Conservation (phyloP, 2,888 invertebrate genomes). For the Vandiemenella viatica region DNA sequence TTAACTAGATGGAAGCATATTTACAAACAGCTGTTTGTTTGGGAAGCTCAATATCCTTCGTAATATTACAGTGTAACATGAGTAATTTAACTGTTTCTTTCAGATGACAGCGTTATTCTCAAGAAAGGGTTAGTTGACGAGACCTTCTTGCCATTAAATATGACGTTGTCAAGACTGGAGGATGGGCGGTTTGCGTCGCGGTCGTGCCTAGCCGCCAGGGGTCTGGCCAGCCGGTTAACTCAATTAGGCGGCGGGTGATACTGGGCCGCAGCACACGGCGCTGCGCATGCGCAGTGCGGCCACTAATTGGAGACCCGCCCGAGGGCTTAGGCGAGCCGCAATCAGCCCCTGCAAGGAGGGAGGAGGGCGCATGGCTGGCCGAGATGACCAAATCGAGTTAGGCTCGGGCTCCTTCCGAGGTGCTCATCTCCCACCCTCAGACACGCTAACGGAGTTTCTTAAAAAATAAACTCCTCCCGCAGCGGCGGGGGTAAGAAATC, state of each 20-base stretch:
- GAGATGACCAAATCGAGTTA: not conserved
- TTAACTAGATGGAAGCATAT: too few relatives aligned
- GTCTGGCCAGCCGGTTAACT: too few relatives aligned
- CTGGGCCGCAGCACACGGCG: too few relatives aligned
- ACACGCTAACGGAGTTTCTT: too few relatives aligned
- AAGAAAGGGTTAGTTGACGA: not conserved
- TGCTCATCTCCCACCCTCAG: too few relatives aligned
- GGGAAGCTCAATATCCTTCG: too few relatives aligned
- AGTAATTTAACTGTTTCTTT: too few relatives aligned
- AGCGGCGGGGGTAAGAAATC: not conserved
- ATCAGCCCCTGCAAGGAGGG: constrained; percentile 7
- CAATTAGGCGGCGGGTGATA: too few relatives aligned
- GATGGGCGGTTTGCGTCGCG: not conserved
- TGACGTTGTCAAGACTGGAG: not conserved
- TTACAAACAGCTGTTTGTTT: too few relatives aligned
- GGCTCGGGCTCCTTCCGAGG: not conserved
- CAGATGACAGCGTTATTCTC: not conserved
- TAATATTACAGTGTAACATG: too few relatives aligned
- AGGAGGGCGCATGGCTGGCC: not conserved
- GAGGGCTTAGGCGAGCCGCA: constrained; percentile 8
- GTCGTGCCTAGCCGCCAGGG: too few relatives aligned
- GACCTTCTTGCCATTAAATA: not conserved
- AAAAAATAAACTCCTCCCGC: not conserved
- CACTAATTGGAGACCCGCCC: constrained; percentile 9
- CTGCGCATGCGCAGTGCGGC: too few relatives aligned